Percentiles rank a stretch among this genome's conserved stretches.
phyloP scores from a whole-genome alignment of 2,797 vertebrate genomes.

The Neosilurus mollespiculum region DNA sequence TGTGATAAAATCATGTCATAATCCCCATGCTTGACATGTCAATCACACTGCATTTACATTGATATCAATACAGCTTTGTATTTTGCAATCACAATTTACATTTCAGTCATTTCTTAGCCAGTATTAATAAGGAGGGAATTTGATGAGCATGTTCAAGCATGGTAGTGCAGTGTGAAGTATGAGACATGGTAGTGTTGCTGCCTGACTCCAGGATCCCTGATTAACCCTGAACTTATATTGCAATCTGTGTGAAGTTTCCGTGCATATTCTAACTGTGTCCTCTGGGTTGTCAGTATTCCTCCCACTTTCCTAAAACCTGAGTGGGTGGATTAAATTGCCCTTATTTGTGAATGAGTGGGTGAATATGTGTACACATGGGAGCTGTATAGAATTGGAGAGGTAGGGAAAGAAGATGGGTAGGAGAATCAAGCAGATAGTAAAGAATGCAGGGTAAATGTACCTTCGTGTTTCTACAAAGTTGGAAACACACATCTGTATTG shows the following conservation, averaged over 20 bases:
- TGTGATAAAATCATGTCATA: neutral
- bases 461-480: too few species aligned
- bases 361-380: neutral
- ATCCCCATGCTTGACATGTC: neutral
- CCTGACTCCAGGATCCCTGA: neutral
- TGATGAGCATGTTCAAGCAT: neutral
- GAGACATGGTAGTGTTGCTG: neutral
- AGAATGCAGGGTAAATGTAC: neutral
- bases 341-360: neutral
- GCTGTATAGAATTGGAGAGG: neutral
- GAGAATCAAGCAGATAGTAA: neutral
- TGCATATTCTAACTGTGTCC: neutral
- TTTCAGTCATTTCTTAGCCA: neutral
- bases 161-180: neutral
- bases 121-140: neutral
- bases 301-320: neutral
- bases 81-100: neutral
- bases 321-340: neutral
- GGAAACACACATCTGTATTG: too few species aligned
- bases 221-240: neutral
- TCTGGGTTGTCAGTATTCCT: neutral
- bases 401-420: neutral
- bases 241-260: neutral
- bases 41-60: neutral
- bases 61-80: neutral